Evolutionary conservation across 2,797 vertebrate species (phyloP), one percentile per base, ranked within the genome.

Genomic region (Paguma larvata): DNA sequence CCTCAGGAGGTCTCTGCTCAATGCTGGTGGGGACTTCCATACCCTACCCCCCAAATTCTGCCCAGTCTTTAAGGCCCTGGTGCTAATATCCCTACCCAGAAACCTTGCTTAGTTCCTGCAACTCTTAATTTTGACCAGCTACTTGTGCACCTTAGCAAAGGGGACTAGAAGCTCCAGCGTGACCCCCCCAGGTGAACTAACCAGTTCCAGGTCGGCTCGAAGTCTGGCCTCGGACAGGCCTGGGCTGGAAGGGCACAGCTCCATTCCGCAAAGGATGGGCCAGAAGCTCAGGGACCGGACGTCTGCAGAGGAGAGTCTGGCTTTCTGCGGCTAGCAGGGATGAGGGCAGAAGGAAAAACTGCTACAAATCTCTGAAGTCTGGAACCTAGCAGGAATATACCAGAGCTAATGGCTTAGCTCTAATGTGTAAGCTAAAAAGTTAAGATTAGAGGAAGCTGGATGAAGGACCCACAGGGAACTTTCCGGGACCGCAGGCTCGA

Each of bases 381-480:
- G 21, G 70, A 25, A 15, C 41, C 38, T 13, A 21, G 3, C 0
- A 14, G 83, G 46, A 5, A 59, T 1, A 2, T 13, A 18, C 6
- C 5, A 23, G 19, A 34, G 59, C 51, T 16, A 2, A 68, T 32
- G 12, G 15, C 44, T 21, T 53, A 2, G n/a, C 56, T 82, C 46
- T 30, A 62, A 44, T 32, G 25, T 25, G 16, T 4, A 16, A 46
- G 8, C 2, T n/a, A 30, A 10, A 59, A 56, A 15, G 12, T 13
- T 15, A 41, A 34, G 13, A 1, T n/a, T 8, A 14, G 86, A 48
- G 32, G 27, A 87, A 6, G 19, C 53, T 12, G 21, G 51, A 19
- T 12, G 12, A 12, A 5, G 70, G 3, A 11, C 32, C 3, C 1
- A 0, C 1, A 1, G 34, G 78, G 38, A 41, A 72, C 3, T 9